Evolutionary conservation across 2,113 vertebrate genomes (phyloP).

Genomic region (Candoia aspera): DNA sequence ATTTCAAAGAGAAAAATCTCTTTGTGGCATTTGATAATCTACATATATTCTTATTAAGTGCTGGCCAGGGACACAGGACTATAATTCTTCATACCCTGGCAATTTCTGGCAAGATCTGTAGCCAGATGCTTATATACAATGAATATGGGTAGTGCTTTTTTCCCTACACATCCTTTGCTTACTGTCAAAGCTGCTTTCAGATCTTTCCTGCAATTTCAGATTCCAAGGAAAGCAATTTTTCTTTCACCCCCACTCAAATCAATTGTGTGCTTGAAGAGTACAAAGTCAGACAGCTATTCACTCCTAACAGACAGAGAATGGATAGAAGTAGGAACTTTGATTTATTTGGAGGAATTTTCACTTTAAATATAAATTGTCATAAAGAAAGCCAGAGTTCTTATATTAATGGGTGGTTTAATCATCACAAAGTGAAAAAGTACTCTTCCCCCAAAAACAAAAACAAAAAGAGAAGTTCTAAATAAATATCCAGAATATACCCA

Average conservation of each 20-base stretch:
- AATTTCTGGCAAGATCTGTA: conserved; percentile 21
- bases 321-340: neutral
- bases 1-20: too few relatives aligned
- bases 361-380: neutral
- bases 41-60: neutral
- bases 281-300: conserved; percentile 46
- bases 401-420: conserved; percentile 9
- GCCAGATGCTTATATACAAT: conserved; percentile 51
- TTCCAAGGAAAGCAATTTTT: neutral
- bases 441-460: neutral
- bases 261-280: conserved; percentile 44
- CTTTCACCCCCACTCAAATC: conserved; percentile 48
- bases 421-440: neutral
- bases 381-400: conserved; percentile 12
- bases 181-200: conserved; percentile 57
- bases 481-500: neutral
- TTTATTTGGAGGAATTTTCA: neutral
- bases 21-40: neutral
- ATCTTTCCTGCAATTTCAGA: conserved; percentile 3
- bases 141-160: neutral
- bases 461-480: neutral
- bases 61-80: neutral
- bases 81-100: neutral
- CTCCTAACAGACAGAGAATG: conserved; percentile 43
- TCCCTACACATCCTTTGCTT: conserved; percentile 43